Evolutionary conservation across 37 sponge, comb jelly and placozoan species (phyloP), one percentile per base, ranked within the genome.

Genomic region (Chondrosia reniformis): DNA sequence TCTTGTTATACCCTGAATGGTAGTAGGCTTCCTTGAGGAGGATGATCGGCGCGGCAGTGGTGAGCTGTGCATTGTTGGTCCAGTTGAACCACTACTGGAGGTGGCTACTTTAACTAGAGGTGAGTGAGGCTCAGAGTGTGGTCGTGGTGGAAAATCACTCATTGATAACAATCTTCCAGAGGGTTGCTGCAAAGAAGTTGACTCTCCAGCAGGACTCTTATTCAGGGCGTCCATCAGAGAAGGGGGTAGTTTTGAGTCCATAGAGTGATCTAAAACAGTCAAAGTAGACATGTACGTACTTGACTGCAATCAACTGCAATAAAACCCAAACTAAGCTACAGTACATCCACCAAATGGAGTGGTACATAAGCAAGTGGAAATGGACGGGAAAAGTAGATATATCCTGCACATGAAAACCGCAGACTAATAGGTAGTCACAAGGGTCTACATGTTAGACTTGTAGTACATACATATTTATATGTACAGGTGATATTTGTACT

Each of bases 101-200:
- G 66, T 49, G 52, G 52, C 15, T 49, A 15, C 15, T 49, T 15
- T 10, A 49, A 49, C 15, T 10, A 19, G 52, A 15, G 52, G 52
- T 19, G 52, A 49, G 15, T 49, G 52, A 49, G 52, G 52, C 52
- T 19, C 66, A 64, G 66, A 64, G 36, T 64, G 66, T 8, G 66
- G 66, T 12, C 66, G 66, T 31, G 66, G 66, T n/a, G 66, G 66
- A 64, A 64, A 2, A 36, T 64, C 66, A 4, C 4, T 30, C 4
- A 64, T 3, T 28, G 58, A 6, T 24, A 56, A 3, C 7, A 28
- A 28, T 24, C 58, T 6, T 56, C 27, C 58, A 56, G 3, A 2
- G 4, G 58, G 4, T 3, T 56, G 25, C n/a, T 28, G n/a, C 27
- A 56, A 24, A 56, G 7, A 4, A 6, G 58, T 28, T 6, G 58